Base-by-base conservation (phyloP, 1,140 invertebrate species). In the Matsumurasca onukii region DNA sequence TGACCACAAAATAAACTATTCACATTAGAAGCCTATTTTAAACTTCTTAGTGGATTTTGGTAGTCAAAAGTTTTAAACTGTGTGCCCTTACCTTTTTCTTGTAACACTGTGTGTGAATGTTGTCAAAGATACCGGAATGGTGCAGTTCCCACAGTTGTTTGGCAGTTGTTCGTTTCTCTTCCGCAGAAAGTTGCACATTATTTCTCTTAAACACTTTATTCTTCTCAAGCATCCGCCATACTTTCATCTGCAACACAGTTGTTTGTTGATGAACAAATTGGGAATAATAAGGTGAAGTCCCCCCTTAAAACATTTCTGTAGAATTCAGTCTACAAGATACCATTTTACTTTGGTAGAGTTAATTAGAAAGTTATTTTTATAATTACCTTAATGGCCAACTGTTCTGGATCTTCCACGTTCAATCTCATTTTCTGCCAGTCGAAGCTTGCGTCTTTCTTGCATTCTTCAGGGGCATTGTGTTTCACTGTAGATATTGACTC, bases 371-470 rank as follows among this genome's bases (percentile, higher is more conserved):
- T 52, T 13, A 20, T 52, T 20, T 12, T 12, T 12, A 52, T 3
- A 24, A 5, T 52, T 20, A 84, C 83, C 78, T 83, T 82, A 71
- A 82, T 82, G 64, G 74, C 68, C 12, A 86, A 74, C 29, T 80
- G 74, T 31, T 85, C 81, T 72, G 82, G 80, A 52, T 83, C 89
- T 73, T 93, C 88, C 20, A 94, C 81, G 72, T 87, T 81, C 1
- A 91, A 67, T 77, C 87, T 91, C 82, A 95, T 85, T 59, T 86
- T 83, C 71, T 91, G 90, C 88, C 92, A 94, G 76, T 91, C 84
- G 76, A 95, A 95, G 1, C 86, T 86, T 0, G 91, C 88, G 70
- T 84, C 83, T 61, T 86, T 85, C 63, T 93, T 83, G 74, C 92
- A 94, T 5, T 69, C 71, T 71, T 89, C 86, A 25, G 95, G 76